Conservation (phyloP, 2,797 vertebrate genomes). For the Aulostomus chinensis region DNA sequence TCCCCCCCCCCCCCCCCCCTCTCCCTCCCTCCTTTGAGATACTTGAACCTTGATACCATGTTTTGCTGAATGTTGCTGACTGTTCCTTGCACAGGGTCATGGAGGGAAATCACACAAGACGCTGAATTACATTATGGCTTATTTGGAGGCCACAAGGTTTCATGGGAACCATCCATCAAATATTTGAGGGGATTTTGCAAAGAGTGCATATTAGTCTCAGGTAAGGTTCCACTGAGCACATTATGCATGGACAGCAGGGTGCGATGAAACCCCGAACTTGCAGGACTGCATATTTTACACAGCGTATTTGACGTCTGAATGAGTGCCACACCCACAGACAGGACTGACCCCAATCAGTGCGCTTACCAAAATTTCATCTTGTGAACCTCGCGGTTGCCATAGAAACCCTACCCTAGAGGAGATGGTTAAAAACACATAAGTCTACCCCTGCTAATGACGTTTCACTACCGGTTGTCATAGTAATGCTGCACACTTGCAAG, state of each 20-base stretch:
- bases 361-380: too few relatives aligned
- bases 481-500: too few relatives aligned
- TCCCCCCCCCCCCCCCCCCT: constrained; percentile 27
- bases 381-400: too few relatives aligned
- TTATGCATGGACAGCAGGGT: constrained; percentile 23
- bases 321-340: too few relatives aligned
- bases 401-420: too few relatives aligned
- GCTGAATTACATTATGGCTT: constrained; percentile 77
- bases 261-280: too few relatives aligned
- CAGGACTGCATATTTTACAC: too few relatives aligned
- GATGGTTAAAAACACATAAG: too few relatives aligned
- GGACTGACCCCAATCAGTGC: too few relatives aligned
- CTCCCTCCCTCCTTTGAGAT: constrained; percentile 42
- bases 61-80: constrained; percentile 75
- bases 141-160: constrained; percentile 76
- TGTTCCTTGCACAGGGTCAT: constrained; percentile 67
- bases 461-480: too few relatives aligned
- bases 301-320: too few relatives aligned
- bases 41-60: constrained; percentile 70
- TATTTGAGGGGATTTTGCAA: constrained; percentile 64
- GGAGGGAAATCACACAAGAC: constrained; percentile 69
- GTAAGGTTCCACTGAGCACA: constrained; percentile 45
- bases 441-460: too few relatives aligned
- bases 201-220: constrained; percentile 58
- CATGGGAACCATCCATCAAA: constrained; percentile 75